Base-by-base conservation (phyloP, 1,140 invertebrate genomes). In the Tribolium castaneum region DNA sequence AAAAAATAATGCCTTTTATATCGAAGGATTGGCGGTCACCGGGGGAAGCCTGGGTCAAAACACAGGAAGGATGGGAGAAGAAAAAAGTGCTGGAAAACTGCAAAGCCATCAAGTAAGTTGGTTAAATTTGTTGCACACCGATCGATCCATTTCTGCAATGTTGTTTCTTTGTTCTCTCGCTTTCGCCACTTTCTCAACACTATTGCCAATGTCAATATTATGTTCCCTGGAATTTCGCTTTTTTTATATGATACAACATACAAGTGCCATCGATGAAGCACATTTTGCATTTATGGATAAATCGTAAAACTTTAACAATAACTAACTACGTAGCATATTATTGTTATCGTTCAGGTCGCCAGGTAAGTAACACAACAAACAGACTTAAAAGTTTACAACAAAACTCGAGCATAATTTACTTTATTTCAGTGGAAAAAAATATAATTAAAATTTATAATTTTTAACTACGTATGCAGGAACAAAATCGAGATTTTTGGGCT, bases 41-140 rank as follows among this genome's bases (percentile, higher is more conserved):
- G 49, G 98, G 98, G 35, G 98, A 99, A 87, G 94, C 95, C 84
- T 99, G 98, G 98, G 96, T 99, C 12, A 98, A 98, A 90, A 99
- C 97, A 34, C 93, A 96, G 81, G 96, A 97, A 87, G 97, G 97
- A 75, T 98, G 97, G 97, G 96, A 98, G 87, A 94, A 95, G 88
- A 95, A 96, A 87, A 98, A 98, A 90, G 94, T 97, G 73, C 89
- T 97, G 50, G 94, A 95, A 87, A 95, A 85, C 80, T 84, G 82
- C 80, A 85, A 84, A 80, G 70, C 81, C 54, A 77, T 86, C 72
- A 82, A 82, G 85, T 86, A 80, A 85, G 85, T 85, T 30, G 14
- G 56, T 75, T 75, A 76, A 75, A 73, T 77, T 52, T 16, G 12
- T 74, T 76, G 54, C 52, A 76, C 71, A 9, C n/a, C 78, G 70